Conservation (phyloP, 2,113 vertebrate species). For the Carollia perspicillata region DNA sequence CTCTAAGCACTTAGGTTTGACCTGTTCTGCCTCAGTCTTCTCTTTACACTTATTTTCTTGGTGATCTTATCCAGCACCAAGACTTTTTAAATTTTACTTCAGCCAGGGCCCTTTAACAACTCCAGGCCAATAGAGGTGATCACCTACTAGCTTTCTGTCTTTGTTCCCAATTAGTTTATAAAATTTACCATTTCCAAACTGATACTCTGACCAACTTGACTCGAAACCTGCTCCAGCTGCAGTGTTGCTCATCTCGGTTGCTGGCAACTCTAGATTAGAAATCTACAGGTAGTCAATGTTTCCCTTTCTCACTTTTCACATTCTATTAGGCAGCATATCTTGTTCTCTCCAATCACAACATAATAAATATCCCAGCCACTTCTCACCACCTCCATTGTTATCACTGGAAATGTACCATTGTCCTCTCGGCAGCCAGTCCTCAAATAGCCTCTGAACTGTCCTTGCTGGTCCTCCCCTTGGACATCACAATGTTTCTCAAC, state of each 20-base stretch:
- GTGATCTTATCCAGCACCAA: background rate
- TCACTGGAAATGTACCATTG: accelerated
- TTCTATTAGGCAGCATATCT: background rate
- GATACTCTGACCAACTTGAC: background rate
- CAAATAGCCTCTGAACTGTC: too few species aligned
- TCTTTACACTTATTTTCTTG: background rate
- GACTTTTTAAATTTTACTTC: background rate
- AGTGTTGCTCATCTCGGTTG: background rate
- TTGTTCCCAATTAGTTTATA: background rate
- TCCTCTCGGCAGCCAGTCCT: background rate
- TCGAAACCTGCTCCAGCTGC: background rate
- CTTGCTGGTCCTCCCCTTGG: background rate
- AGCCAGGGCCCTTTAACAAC: background rate
- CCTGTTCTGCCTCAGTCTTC: background rate
- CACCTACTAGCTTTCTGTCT: background rate
- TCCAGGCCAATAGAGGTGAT: background rate
- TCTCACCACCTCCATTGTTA: background rate
- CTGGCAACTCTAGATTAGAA: background rate
- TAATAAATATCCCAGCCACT: background rate
- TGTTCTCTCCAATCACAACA: background rate
- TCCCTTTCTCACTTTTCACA: background rate
- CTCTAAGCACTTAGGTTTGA: background rate
- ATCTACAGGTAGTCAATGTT: background rate
- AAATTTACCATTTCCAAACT: background rate
- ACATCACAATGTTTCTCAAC: background rate